Evolutionary conservation across 2,797 vertebrate genomes (phyloP), one percentile per base, ranked within the genome.

Genomic region (Labeo calbasu): DNA sequence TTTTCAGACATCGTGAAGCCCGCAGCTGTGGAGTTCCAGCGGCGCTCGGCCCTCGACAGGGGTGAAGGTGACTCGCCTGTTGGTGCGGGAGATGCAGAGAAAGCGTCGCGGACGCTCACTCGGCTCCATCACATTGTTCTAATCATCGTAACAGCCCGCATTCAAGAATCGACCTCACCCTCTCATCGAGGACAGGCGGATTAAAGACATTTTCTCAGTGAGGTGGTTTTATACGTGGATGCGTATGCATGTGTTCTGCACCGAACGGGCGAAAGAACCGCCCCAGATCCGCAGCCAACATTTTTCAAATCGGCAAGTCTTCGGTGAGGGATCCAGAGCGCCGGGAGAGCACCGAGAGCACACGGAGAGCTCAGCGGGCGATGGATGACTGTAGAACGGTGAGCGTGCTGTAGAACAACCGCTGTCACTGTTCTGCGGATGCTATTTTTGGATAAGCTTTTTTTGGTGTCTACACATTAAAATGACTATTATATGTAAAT

Each of bases 211-310:
- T 88, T 81, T 83, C 23, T 48, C 19, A 40, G 90, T 89, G 90
- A 88, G 90, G 82, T 86, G 89, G 88, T 88, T 90, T 75, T 84
- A 89, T 88, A 89, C 84, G 92, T 92, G 94, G 92, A 93, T 94
- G 96, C 95, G 96, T 94, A 94, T 98, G 97, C 95, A 98, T 99
- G 98, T 97, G 96, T 97, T 95, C 97, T 94, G 96, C 97, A 97
- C 92, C 95, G 96, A 96, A 95, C 95, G 96, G 96, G 96, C 96
- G 96, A 94, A 97, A 95, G 89, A 97, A 95, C 95, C 96, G 97
- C 96, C 97, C 96, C 92, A 91, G 94, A 89, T 94, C 97, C 85
- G 92, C 96, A 83, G 95, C 95, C 92, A 96, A 94, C 90, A 92
- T 97, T 91, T 96, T 97, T 87, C 97, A 96, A 91, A 91, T 94